Base-by-base conservation (phyloP, 2,888 invertebrate species). In the Zele albiditarsus region DNA sequence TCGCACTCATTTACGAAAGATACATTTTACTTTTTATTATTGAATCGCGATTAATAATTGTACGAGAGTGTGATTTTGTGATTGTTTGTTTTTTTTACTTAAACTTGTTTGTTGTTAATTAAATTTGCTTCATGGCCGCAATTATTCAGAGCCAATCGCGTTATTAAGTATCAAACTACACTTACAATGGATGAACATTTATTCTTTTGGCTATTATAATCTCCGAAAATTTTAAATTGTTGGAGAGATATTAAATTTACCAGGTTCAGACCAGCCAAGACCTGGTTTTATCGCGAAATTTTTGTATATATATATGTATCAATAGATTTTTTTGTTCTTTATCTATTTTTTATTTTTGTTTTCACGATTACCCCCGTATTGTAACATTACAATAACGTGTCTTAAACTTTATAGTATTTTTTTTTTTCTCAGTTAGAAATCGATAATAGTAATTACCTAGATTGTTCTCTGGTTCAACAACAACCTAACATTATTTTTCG, bases 401-500 rank as follows among this genome's bases (percentile, higher is more conserved):
- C 83, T 88, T 87, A 86, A 83, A 86, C 80, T 87, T 86, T 84
- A 85, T 84, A 81, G 80, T 80, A 75, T 76, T 73, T 2, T 38
- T 6, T 38, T 38, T 38, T 38, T 4, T 38, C 12, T 89, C 88
- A 88, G 90, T 89, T 89, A 90, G 90, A 90, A 90, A 90, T 90
- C 88, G 89, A 53, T 53, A 63, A 90, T 90, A 90, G 87, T 90
- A 66, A 60, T 72, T 90, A 90, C 82, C 81, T 85, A 83, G 77
- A 78, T n/a, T 83, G 81, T 82, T 79, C 78, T 81, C 82, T 82
- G 83, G 77, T 84, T 82, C 80, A 79, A 79, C 81, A 84, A 84
- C 82, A 82, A 80, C 79, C 80, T 83, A 82, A 82, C 80, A 82
- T 81, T 81, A 75, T 82, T 67, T 80, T 73, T 76, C n/a, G n/a